Evolutionary conservation across 2,113 vertebrate genomes (phyloP), one percentile per base, ranked within the genome.

Genomic region (Columba janthina): DNA sequence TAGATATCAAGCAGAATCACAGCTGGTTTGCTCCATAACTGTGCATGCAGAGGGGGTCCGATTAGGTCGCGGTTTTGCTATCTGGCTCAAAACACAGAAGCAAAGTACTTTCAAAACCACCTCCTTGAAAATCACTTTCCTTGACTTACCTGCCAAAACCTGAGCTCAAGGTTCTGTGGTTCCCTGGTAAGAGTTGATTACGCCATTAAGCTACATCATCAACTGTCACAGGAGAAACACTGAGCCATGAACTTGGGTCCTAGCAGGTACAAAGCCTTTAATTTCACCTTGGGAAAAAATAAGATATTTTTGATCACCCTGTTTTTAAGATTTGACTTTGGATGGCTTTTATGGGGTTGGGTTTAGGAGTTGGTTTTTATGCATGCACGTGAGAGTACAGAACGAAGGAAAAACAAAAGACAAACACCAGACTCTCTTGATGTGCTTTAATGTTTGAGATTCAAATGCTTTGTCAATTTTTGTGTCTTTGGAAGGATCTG

Each of bases 171-270:
- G 66, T 65, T 95, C 88, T 88, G 78, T 76, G 75, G 44, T 94
- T 94, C 85, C 71, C 74, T 65, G 76, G 54, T 58, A 81, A 50
- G 50, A 91, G 66, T 8, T 85, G 88, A 89, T 93, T 31, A 36
- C 0, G 2, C 74, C 70, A 48, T 40, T 85, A 72, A 89, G 44
- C 57, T 82, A 54, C 58, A 90, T 80, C 83, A 96, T 74, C 87
- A 93, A 25, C 88, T 90, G 36, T 48, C 10, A 2, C 78, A 95
- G 62, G 82, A 93, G 79, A 91, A 97, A 85, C 74, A 66, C 92
- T 93, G 90, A 95, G 88, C 95, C 85, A 62, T 88, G 88, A 88
- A 36, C 88, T 82, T 70, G 50, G 82, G 71, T 73, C 66, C 88
- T 88, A 40, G 81, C 74, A 94, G 70, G 66, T 74, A 79, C 24